Conservation (phyloP, 1,140 invertebrate species). For the Ips typographus region DNA sequence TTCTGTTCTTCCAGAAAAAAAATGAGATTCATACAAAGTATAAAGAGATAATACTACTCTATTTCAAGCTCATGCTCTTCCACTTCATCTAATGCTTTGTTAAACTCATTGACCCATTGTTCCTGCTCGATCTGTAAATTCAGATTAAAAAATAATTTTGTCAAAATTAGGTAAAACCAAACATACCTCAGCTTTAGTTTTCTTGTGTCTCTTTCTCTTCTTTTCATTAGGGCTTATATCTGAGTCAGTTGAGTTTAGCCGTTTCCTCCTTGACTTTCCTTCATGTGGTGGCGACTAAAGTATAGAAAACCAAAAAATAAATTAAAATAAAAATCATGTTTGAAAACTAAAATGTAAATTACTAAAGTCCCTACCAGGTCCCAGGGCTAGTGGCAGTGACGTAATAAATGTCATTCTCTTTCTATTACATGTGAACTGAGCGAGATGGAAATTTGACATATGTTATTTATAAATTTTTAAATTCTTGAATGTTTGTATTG, state of each 20-base stretch:
- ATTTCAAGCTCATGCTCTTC: constrained; percentile 11
- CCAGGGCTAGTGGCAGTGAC: no score
- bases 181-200: constrained; percentile 33
- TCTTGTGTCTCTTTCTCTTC: constrained; percentile 18
- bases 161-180: constrained; percentile 9
- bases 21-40: no score
- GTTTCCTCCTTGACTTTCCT: constrained; percentile 5
- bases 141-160: constrained; percentile 3
- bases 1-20: no score
- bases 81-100: constrained; percentile 34
- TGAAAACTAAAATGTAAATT: not conserved
- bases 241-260: constrained; percentile 7
- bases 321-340: not conserved
- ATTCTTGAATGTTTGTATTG: no score
- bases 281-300: constrained; percentile 14
- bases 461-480: no score
- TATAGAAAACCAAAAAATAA: not conserved
- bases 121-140: constrained; percentile 20
- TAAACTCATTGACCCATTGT: constrained; percentile 33
- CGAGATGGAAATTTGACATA: no score
- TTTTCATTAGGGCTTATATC: constrained; percentile 1
- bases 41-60: constrained; percentile 4
- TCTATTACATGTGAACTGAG: no score
- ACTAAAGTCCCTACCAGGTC: not conserved
- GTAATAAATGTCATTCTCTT: no score